Base-by-base conservation (phyloP, 1,140 invertebrate species). In the Achroia grisella region DNA sequence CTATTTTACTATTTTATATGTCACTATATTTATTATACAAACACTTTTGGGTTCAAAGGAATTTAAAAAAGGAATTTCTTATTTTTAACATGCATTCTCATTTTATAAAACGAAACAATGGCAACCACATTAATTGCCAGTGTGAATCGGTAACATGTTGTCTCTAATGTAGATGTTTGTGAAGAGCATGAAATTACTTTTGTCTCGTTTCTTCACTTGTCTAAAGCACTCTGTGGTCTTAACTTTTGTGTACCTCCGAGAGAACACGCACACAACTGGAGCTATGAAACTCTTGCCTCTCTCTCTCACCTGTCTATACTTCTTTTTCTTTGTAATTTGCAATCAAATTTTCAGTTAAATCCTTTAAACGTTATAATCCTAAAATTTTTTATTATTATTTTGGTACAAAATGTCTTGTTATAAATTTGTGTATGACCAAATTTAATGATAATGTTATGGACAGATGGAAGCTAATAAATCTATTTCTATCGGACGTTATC, bases 131-230 rank as follows among this genome's bases (percentile, higher is more conserved):
- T 23, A 44, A 61, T 64, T 64, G 75, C 73, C 74, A 54, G 79
- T 83, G 79, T 83, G 79, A 83, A 83, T 83, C 79, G 79, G 74
- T 69, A 64, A 56, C 58, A 64, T 54, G 51, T 56, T 67, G 47
- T 62, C 43, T 52, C 17, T 60, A 61, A 36, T 52, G 66, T 79
- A 80, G 75, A 64, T 71, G 59, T 70, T 68, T 46, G 34, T 57
- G 54, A 47, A 48, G 76, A 80, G 79, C 76, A 83, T 80, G 76
- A 73, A 79, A 79, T 83, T 79, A 70, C 62, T 44, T 55, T 45
- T 49, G 13, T 62, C 39, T 52, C 35, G 48, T 43, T 34, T 43
- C 45, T 10, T 45, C 12, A 44, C 33, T 15, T 10, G 2, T 23
- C 17, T 43, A 40, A 48, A 32, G 36, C 40, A 32, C 51, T 48